A percentile compares a stretch with the other conserved stretches of the same genome.
phyloP scores from a whole-genome alignment of 2,888 invertebrate genomes.

The Tetheella fluctuosa region DNA sequence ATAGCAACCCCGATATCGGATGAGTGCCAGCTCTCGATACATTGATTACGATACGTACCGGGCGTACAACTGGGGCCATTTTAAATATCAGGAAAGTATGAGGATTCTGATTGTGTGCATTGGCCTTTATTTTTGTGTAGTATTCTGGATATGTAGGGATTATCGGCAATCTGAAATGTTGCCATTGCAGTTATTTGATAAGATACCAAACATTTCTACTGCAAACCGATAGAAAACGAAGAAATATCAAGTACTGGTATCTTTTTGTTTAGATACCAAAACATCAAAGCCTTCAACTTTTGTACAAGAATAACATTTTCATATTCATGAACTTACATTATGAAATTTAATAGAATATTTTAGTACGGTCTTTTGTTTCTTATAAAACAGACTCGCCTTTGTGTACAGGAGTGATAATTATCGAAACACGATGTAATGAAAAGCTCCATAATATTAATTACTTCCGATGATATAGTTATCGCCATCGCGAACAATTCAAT shows the following conservation, averaged over 20 bases:
- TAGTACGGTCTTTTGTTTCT: too few relatives aligned
- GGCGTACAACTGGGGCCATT: slow-evolving; percentile 27
- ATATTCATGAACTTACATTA: too few relatives aligned
- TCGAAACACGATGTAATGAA: neutral
- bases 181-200: too few relatives aligned
- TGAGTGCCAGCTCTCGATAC: slow-evolving; percentile 53
- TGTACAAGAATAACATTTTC: too few relatives aligned
- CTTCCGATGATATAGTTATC: slow-evolving; percentile 31
- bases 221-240: too few relatives aligned
- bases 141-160: neutral
- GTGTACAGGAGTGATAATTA: too few relatives aligned
- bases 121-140: neutral
- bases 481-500: slow-evolving; percentile 37
- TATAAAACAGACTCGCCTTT: too few relatives aligned
- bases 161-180: neutral
- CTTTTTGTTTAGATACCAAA: too few relatives aligned
- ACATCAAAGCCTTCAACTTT: too few relatives aligned
- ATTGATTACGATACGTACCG: slow-evolving; percentile 47
- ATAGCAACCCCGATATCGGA: slow-evolving; percentile 38
- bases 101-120: slow-evolving; percentile 1
- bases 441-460: slow-evolving; percentile 18
- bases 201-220: too few relatives aligned
- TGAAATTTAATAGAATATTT: too few relatives aligned
- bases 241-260: too few relatives aligned
- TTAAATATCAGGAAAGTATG: slow-evolving; percentile 32